Evolutionary conservation across 2,888 invertebrate species (phyloP).

Genomic region (Schizotus pectinicornis): DNA sequence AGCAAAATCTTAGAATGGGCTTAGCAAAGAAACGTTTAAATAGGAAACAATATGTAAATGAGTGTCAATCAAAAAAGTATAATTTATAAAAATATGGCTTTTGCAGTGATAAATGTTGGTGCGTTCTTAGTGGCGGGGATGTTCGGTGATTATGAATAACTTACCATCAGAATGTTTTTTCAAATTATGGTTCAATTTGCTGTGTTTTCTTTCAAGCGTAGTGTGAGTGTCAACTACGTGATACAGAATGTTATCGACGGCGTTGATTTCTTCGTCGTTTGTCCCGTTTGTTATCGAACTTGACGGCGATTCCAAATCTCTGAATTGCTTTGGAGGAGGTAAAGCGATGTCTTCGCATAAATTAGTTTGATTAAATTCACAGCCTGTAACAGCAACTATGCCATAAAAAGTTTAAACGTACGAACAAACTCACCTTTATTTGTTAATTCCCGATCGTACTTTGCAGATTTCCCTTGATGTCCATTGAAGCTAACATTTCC

Average conservation of each 20-base stretch:
- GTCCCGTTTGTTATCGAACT: constrained; percentile 49
- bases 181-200: constrained; percentile 34
- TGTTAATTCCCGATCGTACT: constrained; percentile 33
- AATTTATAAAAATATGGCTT: too few relatives aligned
- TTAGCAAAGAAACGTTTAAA: too few relatives aligned
- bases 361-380: constrained; percentile 48
- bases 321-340: constrained; percentile 85
- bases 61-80: too few relatives aligned
- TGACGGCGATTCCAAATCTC: constrained; percentile 76
- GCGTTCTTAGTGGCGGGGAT: constrained; percentile 13
- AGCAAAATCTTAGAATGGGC: too few relatives aligned
- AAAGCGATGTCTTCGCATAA: constrained; percentile 53
- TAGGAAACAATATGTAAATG: too few relatives aligned
- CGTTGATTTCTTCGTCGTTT: constrained; percentile 48
- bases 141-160: too few relatives aligned
- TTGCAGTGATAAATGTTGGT: background rate
- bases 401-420: background rate
- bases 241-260: constrained; percentile 77
- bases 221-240: constrained; percentile 76
- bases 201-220: constrained; percentile 40
- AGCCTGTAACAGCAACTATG: constrained; percentile 39
- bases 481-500: constrained; percentile 36
- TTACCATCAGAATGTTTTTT: too few relatives aligned
- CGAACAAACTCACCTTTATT: constrained; percentile 36
- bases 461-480: constrained; percentile 32